Evolutionary conservation across 2,797 vertebrate species (phyloP).

Genomic region (Halcyon leucocephala): DNA sequence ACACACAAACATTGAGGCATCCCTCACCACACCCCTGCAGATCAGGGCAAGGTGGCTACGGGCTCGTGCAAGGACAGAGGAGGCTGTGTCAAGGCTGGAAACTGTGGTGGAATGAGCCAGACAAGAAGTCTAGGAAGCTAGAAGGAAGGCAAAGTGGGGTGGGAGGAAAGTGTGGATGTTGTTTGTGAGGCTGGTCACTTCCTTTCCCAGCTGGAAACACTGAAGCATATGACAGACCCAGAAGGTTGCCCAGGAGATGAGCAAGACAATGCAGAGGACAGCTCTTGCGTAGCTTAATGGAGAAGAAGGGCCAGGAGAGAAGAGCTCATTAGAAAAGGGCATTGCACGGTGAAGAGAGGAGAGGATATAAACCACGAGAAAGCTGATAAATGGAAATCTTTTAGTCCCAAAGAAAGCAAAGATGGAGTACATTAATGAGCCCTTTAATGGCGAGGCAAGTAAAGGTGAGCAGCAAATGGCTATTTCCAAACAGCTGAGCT

Average conservation of each 20-base stretch:
- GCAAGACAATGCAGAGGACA: background rate
- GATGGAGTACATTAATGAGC: constrained; percentile 40
- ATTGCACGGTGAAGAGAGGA: background rate
- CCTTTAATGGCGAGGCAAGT: constrained; percentile 23
- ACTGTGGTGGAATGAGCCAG: background rate
- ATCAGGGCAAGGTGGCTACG: background rate
- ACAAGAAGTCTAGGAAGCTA: background rate
- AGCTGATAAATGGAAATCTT: constrained; percentile 53
- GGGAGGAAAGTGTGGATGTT: background rate
- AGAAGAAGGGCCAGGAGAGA: background rate
- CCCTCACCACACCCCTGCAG: background rate
- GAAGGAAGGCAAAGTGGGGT: background rate
- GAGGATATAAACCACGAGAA: background rate
- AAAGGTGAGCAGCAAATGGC: constrained; percentile 64
- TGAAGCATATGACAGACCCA: background rate
- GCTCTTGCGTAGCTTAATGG: background rate
- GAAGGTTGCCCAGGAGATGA: background rate
- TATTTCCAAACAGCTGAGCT: constrained; percentile 1
- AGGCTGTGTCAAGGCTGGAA: background rate
- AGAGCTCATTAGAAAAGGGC: constrained; percentile 56
- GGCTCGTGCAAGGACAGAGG: background rate
- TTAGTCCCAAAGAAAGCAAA: constrained; percentile 6
- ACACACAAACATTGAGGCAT: background rate
- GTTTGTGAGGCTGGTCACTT: background rate
- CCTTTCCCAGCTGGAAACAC: background rate